Evolutionary conservation across 2,888 invertebrate genomes (phyloP), one percentile per base, ranked within the genome.

Genomic region (Ophioninae sp.): DNA sequence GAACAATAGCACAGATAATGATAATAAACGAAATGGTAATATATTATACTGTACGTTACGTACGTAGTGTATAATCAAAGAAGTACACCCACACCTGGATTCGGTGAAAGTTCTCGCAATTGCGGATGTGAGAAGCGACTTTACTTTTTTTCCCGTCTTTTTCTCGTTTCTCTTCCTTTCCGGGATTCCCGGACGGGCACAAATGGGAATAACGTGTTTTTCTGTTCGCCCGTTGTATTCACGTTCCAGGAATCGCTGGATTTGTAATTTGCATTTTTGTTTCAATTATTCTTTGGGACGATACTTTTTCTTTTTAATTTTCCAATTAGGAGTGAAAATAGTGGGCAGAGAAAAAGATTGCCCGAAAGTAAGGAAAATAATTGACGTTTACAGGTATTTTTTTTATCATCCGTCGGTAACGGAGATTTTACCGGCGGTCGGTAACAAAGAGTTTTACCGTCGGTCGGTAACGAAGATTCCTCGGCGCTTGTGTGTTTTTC

Each of bases 41-140:
- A n/a, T n/a, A n/a, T 83, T 64, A 68, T 67, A 39, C n/a, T n/a
- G n/a, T n/a, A 44, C 3, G 44, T 64, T 77, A 80, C 80, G 57
- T 59, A 20, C 20, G 20, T 20, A 64, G 57, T 61, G 57, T 67
- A 73, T 59, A 39, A 62, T 44, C 50, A 23, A 65, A 80, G 23
- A 59, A 61, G 44, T 17, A 44, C 62, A 67, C 67, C 39, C 74
- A 77, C 77, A 41, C 61, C 69, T 50, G 69, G 59, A 74, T 83
- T 83, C 73, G 80, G 83, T 83, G 83, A 83, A 83, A 83, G 83
- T 83, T 10, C 23, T 30, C 20, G 64, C 62, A 76, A 73, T 83
- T 57, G 73, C 77, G 80, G 77, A 80, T 80, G 67, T 64, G 61
- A 78, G 62, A 62, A 73, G 41, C 61, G 73, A 77, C 77, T 56